Evolutionary conservation across 2,888 invertebrate species (phyloP).

Genomic region (Daptonema setosum): DNA sequence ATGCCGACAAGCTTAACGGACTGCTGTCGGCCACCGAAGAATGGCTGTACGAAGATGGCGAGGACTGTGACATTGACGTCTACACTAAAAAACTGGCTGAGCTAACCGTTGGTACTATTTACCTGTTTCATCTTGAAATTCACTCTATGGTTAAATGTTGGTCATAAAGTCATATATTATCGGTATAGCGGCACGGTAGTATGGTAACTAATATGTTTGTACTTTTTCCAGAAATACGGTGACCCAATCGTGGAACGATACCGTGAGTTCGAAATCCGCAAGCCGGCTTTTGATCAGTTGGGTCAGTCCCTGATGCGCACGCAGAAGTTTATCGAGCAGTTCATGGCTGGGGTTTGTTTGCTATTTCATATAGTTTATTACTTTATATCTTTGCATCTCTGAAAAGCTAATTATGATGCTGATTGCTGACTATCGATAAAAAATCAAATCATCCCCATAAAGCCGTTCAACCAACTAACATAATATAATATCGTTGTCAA

Average conservation of each 20-base stretch:
- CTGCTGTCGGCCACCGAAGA: slow-evolving; percentile 65
- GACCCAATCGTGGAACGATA: slow-evolving; percentile 68
- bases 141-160: no score
- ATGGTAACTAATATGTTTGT: no score
- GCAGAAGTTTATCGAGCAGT: slow-evolving; percentile 41
- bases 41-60: slow-evolving; percentile 93
- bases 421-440: no score
- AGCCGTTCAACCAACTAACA: no score
- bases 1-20: slow-evolving; percentile 24
- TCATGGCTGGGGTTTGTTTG: slow-evolving; percentile 39
- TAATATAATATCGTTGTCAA: no score
- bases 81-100: slow-evolving; percentile 38
- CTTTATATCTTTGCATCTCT: no score
- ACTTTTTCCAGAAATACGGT: slow-evolving; percentile 50
- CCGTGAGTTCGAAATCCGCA: slow-evolving; percentile 56
- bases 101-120: slow-evolving; percentile 30
- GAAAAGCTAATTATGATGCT: no score
- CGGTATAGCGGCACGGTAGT: no score
- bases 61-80: slow-evolving; percentile 60
- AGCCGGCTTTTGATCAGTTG: slow-evolving; percentile 55
- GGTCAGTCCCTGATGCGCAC: slow-evolving; percentile 52
- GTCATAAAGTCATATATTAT: no score
- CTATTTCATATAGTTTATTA: slow-evolving; percentile 30
- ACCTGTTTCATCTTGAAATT: background rate
- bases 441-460: no score